These are phyloP conservation scores for Rhinoderma darwinii DNA, from an alignment of 2,113 vertebrate genomes.

Conservation along the genomic window DNA sequence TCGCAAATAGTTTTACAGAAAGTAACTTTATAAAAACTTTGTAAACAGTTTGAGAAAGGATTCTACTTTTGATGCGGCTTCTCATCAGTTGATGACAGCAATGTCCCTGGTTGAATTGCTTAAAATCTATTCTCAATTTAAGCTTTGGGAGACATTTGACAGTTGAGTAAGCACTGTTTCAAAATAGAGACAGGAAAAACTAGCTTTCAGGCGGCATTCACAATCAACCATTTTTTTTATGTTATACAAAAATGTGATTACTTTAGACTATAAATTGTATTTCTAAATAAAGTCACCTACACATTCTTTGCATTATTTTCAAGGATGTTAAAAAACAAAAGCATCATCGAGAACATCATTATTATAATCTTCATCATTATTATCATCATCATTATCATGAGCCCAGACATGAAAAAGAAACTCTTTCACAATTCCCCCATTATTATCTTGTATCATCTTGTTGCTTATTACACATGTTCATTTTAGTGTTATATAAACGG, in stretches of 20 bases:
- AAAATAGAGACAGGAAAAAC: not conserved
- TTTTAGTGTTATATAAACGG: not conserved
- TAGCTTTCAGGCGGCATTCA: not conserved
- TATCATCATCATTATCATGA: not conserved
- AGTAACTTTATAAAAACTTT: slow-evolving; percentile 9
- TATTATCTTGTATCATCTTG: too few species aligned
- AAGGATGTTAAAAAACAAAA: not conserved
- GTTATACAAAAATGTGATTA: not conserved
- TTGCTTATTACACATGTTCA: too few species aligned
- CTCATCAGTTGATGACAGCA: slow-evolving; percentile 36
- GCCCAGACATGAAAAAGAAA: not conserved
- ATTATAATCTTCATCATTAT: too few species aligned
- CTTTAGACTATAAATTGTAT: not conserved
- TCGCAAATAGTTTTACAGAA: slow-evolving; percentile 13
- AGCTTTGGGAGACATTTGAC: slow-evolving; percentile 30
- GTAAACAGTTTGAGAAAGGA: slow-evolving; percentile 19
- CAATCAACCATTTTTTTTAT: slow-evolving; percentile 5
- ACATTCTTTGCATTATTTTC: not conserved
- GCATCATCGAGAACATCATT: not conserved
- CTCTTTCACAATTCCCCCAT: not conserved
- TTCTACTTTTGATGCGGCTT: slow-evolving; percentile 9
- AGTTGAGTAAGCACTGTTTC: slow-evolving; percentile 27
- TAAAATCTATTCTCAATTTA: slow-evolving; percentile 39
- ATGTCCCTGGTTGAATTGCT: slow-evolving; percentile 36
- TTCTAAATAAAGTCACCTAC: not conserved